phyloP scores from a whole-genome alignment of 2,888 invertebrate species.

The Aethes cnicana region DNA sequence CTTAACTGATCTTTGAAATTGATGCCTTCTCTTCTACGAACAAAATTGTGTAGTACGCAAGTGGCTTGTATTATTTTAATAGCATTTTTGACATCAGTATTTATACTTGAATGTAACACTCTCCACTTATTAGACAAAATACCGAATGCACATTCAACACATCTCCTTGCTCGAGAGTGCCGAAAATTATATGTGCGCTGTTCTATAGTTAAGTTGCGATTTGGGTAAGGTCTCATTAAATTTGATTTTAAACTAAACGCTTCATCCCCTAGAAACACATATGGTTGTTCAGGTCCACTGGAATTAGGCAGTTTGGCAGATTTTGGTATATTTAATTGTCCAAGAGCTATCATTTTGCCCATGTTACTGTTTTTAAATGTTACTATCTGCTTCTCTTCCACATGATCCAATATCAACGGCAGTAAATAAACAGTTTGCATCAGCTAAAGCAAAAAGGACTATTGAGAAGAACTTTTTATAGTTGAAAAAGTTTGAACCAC shows the following conservation, averaged over 20 bases:
- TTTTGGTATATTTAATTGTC: conserved; percentile 21
- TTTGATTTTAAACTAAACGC: conserved; percentile 29
- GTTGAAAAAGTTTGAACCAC: conserved; percentile 24
- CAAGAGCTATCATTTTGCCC: conserved; percentile 20
- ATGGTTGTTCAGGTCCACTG: conserved; percentile 27
- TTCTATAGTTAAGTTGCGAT: conserved; percentile 11
- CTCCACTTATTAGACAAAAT: conserved; percentile 35
- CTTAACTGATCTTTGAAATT: conserved; percentile 3
- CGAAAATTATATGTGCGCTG: conserved; percentile 30
- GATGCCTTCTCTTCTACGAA: conserved; percentile 8
- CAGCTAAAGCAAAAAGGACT: conserved; percentile 27
- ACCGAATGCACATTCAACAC: conserved; percentile 36
- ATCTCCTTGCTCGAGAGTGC: conserved; percentile 27
- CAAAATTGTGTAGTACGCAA: conserved; percentile 16
- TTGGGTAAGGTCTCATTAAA: conserved; percentile 26
- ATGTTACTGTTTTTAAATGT: conserved; percentile 25
- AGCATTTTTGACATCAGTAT: conserved; percentile 13
- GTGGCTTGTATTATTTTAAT: conserved; percentile 6
- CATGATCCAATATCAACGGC: conserved; percentile 29
- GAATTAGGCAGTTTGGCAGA: conserved; percentile 28
- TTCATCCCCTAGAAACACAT: conserved; percentile 30
- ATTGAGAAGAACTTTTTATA: conserved; percentile 30
- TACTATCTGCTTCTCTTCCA: conserved; percentile 13
- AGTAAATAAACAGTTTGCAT: conserved; percentile 28
- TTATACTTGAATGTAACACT: conserved; percentile 32